phyloP scores from a whole-genome alignment of 2,888 invertebrate species.

The Cheilosia impressa region DNA sequence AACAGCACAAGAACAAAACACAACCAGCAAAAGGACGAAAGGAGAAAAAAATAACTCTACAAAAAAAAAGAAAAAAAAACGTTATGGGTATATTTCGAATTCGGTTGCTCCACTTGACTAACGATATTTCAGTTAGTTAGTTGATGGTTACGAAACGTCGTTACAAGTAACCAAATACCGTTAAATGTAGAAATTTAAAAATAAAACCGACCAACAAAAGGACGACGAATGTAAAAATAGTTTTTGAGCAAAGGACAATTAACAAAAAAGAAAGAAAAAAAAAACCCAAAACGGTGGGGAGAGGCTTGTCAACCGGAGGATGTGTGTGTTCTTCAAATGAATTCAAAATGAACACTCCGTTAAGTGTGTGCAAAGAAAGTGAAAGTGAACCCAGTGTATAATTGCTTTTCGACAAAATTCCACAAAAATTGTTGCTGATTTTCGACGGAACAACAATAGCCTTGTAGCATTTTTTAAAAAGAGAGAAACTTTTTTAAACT shows the following conservation, averaged over 20 bases:
- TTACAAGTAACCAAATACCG: slow-evolving; percentile 74
- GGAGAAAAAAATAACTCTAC: slow-evolving; percentile 46
- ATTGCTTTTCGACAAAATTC: background rate
- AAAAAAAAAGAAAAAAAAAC: slow-evolving; percentile 45
- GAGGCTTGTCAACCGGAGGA: slow-evolving; percentile 40
- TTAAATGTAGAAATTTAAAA: slow-evolving; percentile 64
- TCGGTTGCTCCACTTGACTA: slow-evolving; percentile 76
- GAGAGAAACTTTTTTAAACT: background rate
- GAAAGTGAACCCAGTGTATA: slow-evolving; percentile 49
- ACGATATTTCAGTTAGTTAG: slow-evolving; percentile 76
- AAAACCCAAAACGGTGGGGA: background rate
- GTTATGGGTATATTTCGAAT: slow-evolving; percentile 73
- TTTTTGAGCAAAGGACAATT: slow-evolving; percentile 42
- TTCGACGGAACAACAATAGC: slow-evolving; percentile 4
- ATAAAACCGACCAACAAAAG: slow-evolving; percentile 27
- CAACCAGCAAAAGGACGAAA: slow-evolving; percentile 66
- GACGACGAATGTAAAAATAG: slow-evolving; percentile 42
- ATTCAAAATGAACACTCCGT: slow-evolving; percentile 61
- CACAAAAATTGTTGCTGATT: slow-evolving; percentile 19
- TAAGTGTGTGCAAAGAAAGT: slow-evolving; percentile 60
- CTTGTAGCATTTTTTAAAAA: slow-evolving; percentile 5
- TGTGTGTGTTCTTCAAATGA: slow-evolving; percentile 66
- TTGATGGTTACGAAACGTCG: slow-evolving; percentile 75
- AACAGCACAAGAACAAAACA: slow-evolving; percentile 73
- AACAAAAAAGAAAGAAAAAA: slow-evolving; percentile 11